Base-by-base conservation (phyloP, 1,140 invertebrate genomes). In the Ceratosolen fusciceps region DNA sequence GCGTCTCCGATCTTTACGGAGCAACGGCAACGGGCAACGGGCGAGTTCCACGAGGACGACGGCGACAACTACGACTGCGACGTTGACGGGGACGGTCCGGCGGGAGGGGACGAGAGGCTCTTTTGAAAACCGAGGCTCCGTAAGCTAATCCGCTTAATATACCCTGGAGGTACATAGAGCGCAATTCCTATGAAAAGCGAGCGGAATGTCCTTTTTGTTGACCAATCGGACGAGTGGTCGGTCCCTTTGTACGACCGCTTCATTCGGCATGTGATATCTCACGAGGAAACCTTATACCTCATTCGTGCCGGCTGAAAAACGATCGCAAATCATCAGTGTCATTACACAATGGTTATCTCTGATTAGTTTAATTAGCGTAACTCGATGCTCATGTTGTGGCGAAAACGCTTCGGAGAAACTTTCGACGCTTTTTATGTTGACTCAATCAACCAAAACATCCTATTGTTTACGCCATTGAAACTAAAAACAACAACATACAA, bases 61-160 rank as follows among this genome's bases (percentile, higher is more conserved):
- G n/a, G n/a, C n/a, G n/a, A n/a, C n/a, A n/a, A n/a, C n/a, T n/a
- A n/a, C n/a, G n/a, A n/a, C n/a, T n/a, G n/a, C n/a, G n/a, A n/a
- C n/a, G n/a, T n/a, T n/a, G n/a, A n/a, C n/a, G n/a, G n/a, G n/a
- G n/a, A n/a, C n/a, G n/a, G n/a, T n/a, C n/a, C n/a, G n/a, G n/a
- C n/a, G 43, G 8, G 43, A 47, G 9, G 49, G 3, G 19, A 21
- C 60, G 52, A 19, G 49, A 4, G 49, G 31, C 21, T 16, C 70
- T 74, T 79, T 79, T 79, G 77, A 74, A 79, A 79, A 79, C 16
- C 58, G 77, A 79, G 21, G 71, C 77, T 21, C 4, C 74, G 72
- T 74, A 79, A 79, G 54, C 65, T 80, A 80, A 80, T 80, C 79
- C 43, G 73, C 79, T 75, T 71, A 80, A 71, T 62, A 34, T n/a